These are phyloP conservation scores for Hippocampus kuda DNA, from an alignment of 2,797 vertebrate species.

Conservation along the genomic window DNA sequence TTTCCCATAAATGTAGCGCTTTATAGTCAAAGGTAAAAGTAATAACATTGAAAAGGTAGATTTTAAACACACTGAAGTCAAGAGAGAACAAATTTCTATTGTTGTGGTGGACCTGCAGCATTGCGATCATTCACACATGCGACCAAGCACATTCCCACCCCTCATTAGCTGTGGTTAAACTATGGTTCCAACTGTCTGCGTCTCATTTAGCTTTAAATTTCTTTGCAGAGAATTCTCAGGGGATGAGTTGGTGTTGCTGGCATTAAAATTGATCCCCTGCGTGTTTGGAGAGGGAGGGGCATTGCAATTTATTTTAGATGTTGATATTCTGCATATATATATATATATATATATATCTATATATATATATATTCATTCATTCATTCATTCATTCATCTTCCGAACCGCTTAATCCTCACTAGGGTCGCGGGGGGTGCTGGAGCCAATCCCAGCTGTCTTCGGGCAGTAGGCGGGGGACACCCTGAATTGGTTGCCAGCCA, in stretches of 20 bases:
- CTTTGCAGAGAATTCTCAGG: slow-evolving; percentile 4
- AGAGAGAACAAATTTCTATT: background rate
- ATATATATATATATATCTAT: no score
- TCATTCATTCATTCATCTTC: no score
- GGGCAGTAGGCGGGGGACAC: no score
- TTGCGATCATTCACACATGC: background rate
- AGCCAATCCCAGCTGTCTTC: no score
- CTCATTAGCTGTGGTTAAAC: slow-evolving; percentile 1
- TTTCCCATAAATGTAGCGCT: background rate
- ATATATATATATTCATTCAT: no score
- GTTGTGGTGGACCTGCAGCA: background rate
- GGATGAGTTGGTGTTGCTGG: slow-evolving; percentile 16
- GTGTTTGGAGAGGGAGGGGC: background rate
- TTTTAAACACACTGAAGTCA: background rate
- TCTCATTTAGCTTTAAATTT: slow-evolving; percentile 3
- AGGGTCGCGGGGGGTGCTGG: no score
- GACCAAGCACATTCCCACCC: background rate
- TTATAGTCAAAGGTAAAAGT: background rate
- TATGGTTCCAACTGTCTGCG: background rate
- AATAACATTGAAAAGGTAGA: background rate
- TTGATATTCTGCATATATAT: background rate
- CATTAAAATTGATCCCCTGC: slow-evolving; percentile 16
- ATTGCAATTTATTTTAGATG: background rate
- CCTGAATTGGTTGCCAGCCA: no score
- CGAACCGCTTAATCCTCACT: no score